phyloP scores from a whole-genome alignment of 2,888 invertebrate species.

The Drosophila setosimentum region DNA sequence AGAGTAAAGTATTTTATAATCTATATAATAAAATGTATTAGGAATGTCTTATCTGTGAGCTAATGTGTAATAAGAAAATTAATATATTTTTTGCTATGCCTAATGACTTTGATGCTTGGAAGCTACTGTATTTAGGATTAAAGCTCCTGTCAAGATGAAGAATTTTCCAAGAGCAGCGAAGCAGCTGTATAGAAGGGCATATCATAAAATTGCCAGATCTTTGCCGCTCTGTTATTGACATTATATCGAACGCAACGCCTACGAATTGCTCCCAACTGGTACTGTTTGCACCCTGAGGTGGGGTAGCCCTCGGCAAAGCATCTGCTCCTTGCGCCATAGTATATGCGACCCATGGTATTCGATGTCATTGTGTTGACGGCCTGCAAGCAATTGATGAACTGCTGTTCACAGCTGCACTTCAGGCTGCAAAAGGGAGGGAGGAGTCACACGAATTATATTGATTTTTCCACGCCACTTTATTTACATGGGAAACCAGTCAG shows the following conservation, averaged over 20 bases:
- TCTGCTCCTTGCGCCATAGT: conserved; percentile 77
- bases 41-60: not conserved
- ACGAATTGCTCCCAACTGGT: conserved; percentile 78
- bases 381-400: conserved; percentile 84
- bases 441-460: conserved; percentile 23
- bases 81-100: not conserved
- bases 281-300: conserved; percentile 74
- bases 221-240: conserved; percentile 69
- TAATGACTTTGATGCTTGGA: not conserved
- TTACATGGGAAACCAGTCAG: conserved; percentile 84
- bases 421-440: conserved; percentile 59
- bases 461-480: conserved; percentile 43
- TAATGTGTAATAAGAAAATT: not conserved
- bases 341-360: conserved; percentile 82
- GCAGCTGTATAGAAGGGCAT: conserved; percentile 81
- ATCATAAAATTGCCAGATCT: conserved; percentile 84
- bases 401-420: conserved; percentile 84
- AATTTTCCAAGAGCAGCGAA: not conserved
- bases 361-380: conserved; percentile 73
- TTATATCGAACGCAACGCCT: conserved; percentile 83
- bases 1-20: no score
- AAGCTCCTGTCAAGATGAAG: conserved; percentile 43
- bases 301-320: conserved; percentile 83
- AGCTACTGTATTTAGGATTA: conserved; percentile 12
- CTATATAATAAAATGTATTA: no score